Percentiles rank a stretch among this genome's conserved stretches.
Conservation (phyloP, 2,797 vertebrate genomes). For the Brotula barbata region DNA sequence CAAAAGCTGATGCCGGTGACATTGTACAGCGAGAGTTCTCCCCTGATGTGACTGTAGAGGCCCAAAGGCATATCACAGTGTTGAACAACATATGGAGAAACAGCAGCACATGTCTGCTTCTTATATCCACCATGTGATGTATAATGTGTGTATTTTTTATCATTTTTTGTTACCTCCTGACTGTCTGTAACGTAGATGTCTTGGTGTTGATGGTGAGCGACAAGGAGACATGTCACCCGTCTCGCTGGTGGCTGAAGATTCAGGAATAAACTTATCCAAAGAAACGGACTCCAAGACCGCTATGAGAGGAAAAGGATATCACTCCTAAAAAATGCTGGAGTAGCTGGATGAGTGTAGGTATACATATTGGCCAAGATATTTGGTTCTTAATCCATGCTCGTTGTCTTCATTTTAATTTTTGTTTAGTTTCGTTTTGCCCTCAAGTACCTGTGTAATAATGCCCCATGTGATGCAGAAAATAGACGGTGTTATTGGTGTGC, state of each 20-base stretch:
- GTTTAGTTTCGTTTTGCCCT: too few relatives aligned
- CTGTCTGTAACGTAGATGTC: conserved; percentile 92
- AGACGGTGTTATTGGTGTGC: neutral
- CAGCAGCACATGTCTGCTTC: neutral
- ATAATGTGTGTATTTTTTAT: conserved; percentile 18
- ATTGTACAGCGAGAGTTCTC: conserved; percentile 91
- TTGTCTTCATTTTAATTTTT: too few relatives aligned
- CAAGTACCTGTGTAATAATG: neutral
- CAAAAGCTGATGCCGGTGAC: conserved; percentile 95
- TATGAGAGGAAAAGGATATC: conserved; percentile 57
- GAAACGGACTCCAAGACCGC: conserved; percentile 89
- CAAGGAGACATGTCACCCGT: conserved; percentile 88
- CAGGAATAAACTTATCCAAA: conserved; percentile 85
- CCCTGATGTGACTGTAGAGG: conserved; percentile 82
- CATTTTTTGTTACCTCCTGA: conserved; percentile 81
- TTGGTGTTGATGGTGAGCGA: conserved; percentile 91
- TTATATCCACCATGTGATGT: neutral
- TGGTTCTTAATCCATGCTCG: too few relatives aligned
- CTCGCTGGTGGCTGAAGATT: conserved; percentile 83
- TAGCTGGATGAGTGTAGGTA: neutral
- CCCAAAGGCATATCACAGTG: neutral
- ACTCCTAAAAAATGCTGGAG: too few relatives aligned
- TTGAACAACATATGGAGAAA: neutral
- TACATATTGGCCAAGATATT: too few relatives aligned
- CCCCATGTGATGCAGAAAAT: conserved; percentile 5